Evolutionary conservation across 2,888 invertebrate genomes (phyloP), one percentile per base, ranked within the genome.

Genomic region (Uropetala carovei): DNA sequence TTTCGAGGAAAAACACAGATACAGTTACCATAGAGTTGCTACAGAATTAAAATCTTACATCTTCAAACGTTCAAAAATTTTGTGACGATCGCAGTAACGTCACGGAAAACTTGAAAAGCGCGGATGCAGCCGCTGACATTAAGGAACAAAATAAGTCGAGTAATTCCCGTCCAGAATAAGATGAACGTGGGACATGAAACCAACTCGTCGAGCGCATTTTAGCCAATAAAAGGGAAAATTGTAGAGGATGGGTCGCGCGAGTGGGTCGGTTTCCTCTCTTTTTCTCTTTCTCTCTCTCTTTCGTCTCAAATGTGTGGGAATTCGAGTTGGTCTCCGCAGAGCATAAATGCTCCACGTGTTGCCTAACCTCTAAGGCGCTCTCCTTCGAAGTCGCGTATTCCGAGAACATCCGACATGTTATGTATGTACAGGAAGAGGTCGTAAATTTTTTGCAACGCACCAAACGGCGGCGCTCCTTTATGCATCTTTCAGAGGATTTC

Each of bases 261-360:
- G 86, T 75, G 75, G 75, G 75, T 27, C 75, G 27, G 27, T 75
- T 75, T 75, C 27, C 27, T 75, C 27, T 11, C 14, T 43, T 5
- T 43, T 5, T 11, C 3, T n/a, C n/a, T n/a, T n/a, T n/a, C n/a
- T n/a, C n/a, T n/a, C n/a, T 11, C 14, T 43, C 43, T 43, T 5
- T 11, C 3, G 75, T 0, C 27, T 75, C 27, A 27, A 27, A 75
- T 22, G 56, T 22, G 56, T 85, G n/a, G 43, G 68, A 64, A 89
- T 86, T 60, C 89, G 16, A 60, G 86, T 16, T 56, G n/a, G 43
- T 89, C 89, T 64, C 89, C 89, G 89, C 89, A 89, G 60, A 89
- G n/a, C 89, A 89, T 60, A 56, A 89, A 18, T 43, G 89, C n/a
- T 18, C 11, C 43, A 43, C 68, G n/a, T 16, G 89, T 89, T 89